Evolutionary conservation across 2,113 vertebrate species (phyloP), one percentile per base, ranked within the genome.

Genomic region (Sisor rabdophorus): DNA sequence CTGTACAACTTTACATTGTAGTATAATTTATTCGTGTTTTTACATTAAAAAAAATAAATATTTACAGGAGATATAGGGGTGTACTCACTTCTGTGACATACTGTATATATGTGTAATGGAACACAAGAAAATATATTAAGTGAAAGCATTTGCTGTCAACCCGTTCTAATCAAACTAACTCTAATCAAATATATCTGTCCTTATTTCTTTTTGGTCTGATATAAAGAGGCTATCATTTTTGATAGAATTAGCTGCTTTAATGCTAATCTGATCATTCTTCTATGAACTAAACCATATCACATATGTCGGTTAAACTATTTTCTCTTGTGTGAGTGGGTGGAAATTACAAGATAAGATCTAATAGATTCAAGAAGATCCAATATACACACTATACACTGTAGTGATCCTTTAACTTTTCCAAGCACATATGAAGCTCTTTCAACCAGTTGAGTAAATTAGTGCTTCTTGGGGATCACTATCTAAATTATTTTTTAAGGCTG

Each of bases 371-470:
- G 54, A 77, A 56, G 28, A 82, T 48, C 48, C 56, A 53, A 79
- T 61, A 79, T 72, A 30, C 54, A 76, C 55, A 69, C 56, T 74
- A 74, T 70, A 77, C 58, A 80, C 61, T 13, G 71, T 47, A 19
- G 19, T 50, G 58, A 36, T 58, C 80, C 74, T 82, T 81, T 73
- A 20, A 77, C 75, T 77, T 74, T 73, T 75, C 59, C 59, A 76
- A 73, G 77, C 69, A 74, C 77, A 82, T 69, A 82, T 79, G 77
- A 48, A 82, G 55, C 70, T 61, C 55, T 44, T 56, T 28, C 48
- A 20, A 30, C 54, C 1, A 19, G n/a, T 77, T 73, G 68, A 72
- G 68, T 65, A 79, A 76, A 68, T 76, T 50, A 76, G 44, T 44
- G 28, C 68, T 79, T 68, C 75, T 77, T 72, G 52, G 77, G 77